phyloP scores from a whole-genome alignment of 2,113 vertebrate genomes.

The Ia io region DNA sequence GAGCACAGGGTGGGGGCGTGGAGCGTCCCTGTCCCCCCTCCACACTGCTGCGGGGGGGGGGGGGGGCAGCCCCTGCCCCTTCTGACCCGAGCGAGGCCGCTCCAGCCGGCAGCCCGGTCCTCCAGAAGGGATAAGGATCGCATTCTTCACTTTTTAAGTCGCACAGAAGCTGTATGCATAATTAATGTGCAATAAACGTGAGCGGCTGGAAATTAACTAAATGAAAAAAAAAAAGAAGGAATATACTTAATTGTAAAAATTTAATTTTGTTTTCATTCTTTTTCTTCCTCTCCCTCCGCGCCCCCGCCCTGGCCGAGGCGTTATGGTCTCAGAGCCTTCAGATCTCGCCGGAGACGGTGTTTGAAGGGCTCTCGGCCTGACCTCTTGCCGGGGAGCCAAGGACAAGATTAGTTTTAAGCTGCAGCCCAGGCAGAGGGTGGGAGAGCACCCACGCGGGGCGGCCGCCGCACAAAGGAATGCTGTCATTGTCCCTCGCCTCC shows the following conservation, averaged over 20 bases:
- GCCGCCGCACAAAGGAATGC: neutral
- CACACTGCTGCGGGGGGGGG: neutral
- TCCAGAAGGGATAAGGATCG: constrained; percentile 57
- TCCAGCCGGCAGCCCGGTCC: neutral
- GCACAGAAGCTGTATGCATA: constrained; percentile 76
- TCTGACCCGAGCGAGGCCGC: neutral
- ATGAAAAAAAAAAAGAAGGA: constrained; percentile 60
- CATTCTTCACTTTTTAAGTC: constrained; percentile 66
- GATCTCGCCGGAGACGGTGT: constrained; percentile 37
- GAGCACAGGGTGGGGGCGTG: fast-evolving
- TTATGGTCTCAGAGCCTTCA: constrained; percentile 11
- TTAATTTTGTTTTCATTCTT: constrained; percentile 74
- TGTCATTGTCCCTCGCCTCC: neutral
- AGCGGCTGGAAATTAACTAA: constrained; percentile 78
- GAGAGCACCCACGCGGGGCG: neutral
- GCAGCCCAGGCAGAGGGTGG: neutral
- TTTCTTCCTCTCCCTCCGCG: neutral
- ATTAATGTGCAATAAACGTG: constrained; percentile 78
- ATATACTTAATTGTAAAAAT: constrained; percentile 77
- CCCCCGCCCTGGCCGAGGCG: constrained; percentile 38
- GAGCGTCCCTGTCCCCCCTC: neutral
- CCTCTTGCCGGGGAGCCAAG: constrained; percentile 45
- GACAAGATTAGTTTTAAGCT: constrained; percentile 62
- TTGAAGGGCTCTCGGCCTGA: constrained; percentile 42
- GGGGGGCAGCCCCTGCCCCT: neutral